Percentiles rank a stretch among this genome's conserved stretches.
Conservation (phyloP, 1,140 invertebrate genomes). For the Proctacanthus coquilletti region DNA sequence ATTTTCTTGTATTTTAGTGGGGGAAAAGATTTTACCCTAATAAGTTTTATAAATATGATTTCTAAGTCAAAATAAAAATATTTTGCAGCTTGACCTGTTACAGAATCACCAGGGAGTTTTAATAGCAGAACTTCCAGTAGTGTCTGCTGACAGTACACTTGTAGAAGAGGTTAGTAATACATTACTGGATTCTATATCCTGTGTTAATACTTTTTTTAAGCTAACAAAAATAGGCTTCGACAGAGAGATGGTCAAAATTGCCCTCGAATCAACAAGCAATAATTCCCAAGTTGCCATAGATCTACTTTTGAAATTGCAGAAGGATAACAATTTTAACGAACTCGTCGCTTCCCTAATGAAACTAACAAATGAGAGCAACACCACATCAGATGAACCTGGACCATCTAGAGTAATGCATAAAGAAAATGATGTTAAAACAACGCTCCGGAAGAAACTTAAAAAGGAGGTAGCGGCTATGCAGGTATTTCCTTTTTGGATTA, state of each 20-base stretch:
- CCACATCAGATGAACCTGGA: neutral
- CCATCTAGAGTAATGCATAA: conserved; percentile 15
- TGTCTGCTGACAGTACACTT: no score
- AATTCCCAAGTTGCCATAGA: conserved; percentile 40
- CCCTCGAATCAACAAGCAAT: conserved; percentile 37
- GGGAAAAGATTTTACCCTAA: no score
- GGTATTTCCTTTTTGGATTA: no score
- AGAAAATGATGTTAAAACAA: conserved; percentile 2
- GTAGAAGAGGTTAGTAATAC: no score
- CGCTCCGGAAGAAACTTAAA: conserved; percentile 12
- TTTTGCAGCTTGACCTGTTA: conserved; percentile 18
- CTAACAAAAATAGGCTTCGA: conserved; percentile 45
- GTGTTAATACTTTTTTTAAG: conserved; percentile 18
- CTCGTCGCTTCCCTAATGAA: no score
- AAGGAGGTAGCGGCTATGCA: conserved; percentile 15
- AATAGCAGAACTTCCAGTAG: conserved; percentile 9
- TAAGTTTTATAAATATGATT: no score
- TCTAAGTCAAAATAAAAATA: no score
- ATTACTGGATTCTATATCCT: no score
- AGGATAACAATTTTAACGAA: conserved; percentile 1
- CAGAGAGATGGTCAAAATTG: conserved; percentile 33
- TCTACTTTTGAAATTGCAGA: conserved; percentile 26
- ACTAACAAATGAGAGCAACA: neutral
- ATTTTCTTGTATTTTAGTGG: neutral
- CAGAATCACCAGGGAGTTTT: conserved; percentile 12